Percentiles rank a stretch among this genome's conserved stretches.
phyloP scores from a whole-genome alignment of 1,140 invertebrate species.

The Andricus grossulariae region DNA sequence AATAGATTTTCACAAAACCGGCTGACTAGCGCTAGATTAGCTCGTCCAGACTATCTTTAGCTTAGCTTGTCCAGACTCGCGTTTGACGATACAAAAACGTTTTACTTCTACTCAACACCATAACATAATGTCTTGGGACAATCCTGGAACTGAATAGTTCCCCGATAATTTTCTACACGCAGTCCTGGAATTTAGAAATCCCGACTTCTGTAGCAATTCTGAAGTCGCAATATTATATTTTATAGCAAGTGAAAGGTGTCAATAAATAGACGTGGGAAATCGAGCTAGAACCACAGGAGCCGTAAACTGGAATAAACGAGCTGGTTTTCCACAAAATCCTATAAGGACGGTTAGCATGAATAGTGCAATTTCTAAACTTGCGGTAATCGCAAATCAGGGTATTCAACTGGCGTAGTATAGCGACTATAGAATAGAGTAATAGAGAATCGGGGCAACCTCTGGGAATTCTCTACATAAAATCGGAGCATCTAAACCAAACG shows the following conservation, averaged over 20 bases:
- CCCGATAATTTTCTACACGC: no score
- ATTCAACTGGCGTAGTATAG: slow-evolving; percentile 7
- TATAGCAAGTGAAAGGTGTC: background rate
- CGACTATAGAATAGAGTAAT: slow-evolving; percentile 33
- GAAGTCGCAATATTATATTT: no score
- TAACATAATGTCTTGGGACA: background rate
- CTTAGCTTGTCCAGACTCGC: no score
- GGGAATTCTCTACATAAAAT: slow-evolving; percentile 59
- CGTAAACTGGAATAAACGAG: slow-evolving; percentile 31
- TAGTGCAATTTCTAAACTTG: slow-evolving; percentile 22
- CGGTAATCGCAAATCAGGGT: slow-evolving; percentile 31
- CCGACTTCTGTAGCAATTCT: no score
- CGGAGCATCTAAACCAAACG: slow-evolving; percentile 55
- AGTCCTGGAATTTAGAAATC: no score
- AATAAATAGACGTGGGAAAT: background rate
- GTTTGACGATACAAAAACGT: no score
- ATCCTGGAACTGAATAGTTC: no score
- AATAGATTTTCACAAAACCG: no score
- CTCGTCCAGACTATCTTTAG: no score
- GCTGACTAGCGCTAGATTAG: no score
- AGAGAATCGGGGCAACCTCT: slow-evolving; percentile 51
- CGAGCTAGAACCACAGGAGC: background rate
- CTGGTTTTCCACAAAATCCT: slow-evolving; percentile 29
- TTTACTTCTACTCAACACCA: no score
- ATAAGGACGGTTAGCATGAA: background rate